phyloP scores from a whole-genome alignment of 2,113 vertebrate genomes.

The Rhegmatorhina hoffmannsi region DNA sequence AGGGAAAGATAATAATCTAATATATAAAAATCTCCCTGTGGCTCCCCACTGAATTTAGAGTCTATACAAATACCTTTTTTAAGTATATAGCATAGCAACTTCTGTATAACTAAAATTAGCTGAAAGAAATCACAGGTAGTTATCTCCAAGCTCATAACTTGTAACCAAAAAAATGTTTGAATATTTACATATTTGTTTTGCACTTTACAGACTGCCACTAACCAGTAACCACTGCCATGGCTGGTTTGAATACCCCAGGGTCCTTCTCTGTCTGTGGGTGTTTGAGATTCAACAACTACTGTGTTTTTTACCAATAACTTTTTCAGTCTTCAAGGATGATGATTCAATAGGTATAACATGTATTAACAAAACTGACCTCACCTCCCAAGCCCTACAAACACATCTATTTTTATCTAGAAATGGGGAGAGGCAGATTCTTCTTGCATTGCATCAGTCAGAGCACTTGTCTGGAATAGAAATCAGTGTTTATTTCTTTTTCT shows the following conservation, averaged over 20 bases:
- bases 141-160: background rate
- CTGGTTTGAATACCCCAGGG: background rate
- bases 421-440: background rate
- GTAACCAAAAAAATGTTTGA: background rate
- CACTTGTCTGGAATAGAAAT: background rate
- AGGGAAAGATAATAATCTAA: background rate
- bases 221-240: accelerated
- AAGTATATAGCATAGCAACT: background rate
- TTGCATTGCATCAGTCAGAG: accelerated
- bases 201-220: background rate
- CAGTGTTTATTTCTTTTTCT: background rate
- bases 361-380: background rate
- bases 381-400: background rate
- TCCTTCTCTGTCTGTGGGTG: background rate
- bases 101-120: background rate
- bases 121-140: background rate
- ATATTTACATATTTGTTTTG: background rate
- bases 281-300: background rate
- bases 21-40: background rate
- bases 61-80: background rate
- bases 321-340: background rate
- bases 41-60: background rate
- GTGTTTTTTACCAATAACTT: background rate
- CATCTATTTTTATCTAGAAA: background rate
- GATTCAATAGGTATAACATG: background rate